Conservation (phyloP, 2,113 vertebrate genomes). For the Vanacampus margaritifer region DNA sequence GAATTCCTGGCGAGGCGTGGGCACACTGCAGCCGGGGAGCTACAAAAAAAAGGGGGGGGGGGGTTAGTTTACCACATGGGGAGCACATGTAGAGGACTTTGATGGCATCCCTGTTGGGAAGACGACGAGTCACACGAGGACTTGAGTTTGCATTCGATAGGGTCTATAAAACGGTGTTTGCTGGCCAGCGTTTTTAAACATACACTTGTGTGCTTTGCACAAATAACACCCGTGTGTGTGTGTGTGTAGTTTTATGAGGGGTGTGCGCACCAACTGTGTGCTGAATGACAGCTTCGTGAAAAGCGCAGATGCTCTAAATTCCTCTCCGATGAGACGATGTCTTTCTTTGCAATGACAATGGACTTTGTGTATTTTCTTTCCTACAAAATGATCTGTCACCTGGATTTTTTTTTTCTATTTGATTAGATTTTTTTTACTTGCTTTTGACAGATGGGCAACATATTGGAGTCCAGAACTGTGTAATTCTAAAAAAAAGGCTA, state of each 20-base stretch:
- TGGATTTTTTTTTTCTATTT: background rate
- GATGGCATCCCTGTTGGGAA: conserved; percentile 24
- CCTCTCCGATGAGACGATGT: background rate
- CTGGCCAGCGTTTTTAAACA: background rate
- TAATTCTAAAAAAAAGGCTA: no score
- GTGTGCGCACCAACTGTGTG: background rate
- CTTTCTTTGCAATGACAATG: conserved; percentile 26
- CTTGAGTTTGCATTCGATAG: background rate
- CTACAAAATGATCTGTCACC: background rate
- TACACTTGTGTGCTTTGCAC: background rate
- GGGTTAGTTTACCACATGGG: conserved; percentile 38
- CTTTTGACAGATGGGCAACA: background rate
- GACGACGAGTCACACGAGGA: conserved; percentile 29
- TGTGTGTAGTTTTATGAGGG: background rate
- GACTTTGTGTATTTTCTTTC: background rate
- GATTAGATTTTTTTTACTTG: background rate
- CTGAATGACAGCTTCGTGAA: conserved; percentile 28
- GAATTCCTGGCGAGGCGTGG: conserved; percentile 25
- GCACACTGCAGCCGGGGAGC: conserved; percentile 10
- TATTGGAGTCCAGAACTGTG: background rate
- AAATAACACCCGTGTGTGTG: background rate
- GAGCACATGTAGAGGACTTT: conserved; percentile 5
- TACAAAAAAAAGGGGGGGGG: conserved; percentile 19
- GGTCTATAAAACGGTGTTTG: background rate
- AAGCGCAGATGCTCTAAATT: conserved; percentile 20